Evolutionary conservation across 1,140 invertebrate species (phyloP), one percentile per base, ranked within the genome.

Genomic region (Hylaeus volcanicus): DNA sequence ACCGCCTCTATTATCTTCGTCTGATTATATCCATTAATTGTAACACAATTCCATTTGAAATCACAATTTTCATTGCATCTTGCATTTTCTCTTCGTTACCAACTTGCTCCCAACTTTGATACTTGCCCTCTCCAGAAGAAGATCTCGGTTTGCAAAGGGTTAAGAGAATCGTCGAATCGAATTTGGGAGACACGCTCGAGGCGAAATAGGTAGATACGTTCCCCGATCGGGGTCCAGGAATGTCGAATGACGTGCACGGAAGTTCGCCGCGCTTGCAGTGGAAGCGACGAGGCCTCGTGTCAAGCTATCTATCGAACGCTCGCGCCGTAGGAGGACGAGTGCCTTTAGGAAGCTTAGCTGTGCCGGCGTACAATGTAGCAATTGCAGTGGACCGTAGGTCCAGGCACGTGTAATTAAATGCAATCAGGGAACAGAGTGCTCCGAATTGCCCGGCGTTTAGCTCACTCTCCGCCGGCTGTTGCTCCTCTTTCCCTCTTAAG

Each of bases 401-500:
- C 70, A 85, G 86, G 85, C 88, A 88, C 86, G 86, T 91, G 90
- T 91, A 92, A 92, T 92, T 92, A 92, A 92, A 92, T 91, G 90
- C 91, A 92, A 91, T 91, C 91, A 92, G 90, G 85, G 88, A 89
- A 90, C 86, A 89, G 90, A 90, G 91, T 90, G 88, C 86, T 91
- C 86, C 85, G 88, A 91, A 92, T 91, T 90, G 89, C 90, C 26
- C 91, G 86, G 88, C 90, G 89, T 91, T 91, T 91, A 91, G 87
- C 85, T 89, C 87, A 69, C 86, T 80, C 87, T 84, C 82, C 84
- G 85, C 48, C 81, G 71, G 51, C 53, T 74, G 66, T 69, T 84
- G 71, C 63, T 70, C 79, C 77, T 83, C 70, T 64, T 51, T 82
- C 39, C 60, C 80, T 85, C 73, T 70, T 70, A 73, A 70, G 70